Conservation (phyloP, 1,140 invertebrate genomes). For the Drosophila navojoa region DNA sequence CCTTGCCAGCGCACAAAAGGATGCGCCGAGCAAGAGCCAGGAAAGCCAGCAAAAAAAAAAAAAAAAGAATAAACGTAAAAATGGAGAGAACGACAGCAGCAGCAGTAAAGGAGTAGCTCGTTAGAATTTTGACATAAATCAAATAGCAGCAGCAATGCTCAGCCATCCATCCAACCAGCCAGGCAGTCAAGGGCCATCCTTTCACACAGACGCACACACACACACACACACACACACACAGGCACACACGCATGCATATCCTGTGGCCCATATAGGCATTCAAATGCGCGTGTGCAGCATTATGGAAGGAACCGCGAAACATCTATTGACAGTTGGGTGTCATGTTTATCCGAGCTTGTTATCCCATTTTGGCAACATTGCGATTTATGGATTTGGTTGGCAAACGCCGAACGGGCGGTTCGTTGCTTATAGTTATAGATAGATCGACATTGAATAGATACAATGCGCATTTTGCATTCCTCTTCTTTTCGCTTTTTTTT, state of each 20-base stretch:
- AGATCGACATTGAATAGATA: constrained; percentile 52
- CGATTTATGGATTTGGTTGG: constrained; percentile 74
- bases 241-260: constrained; percentile 8
- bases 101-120: constrained; percentile 62
- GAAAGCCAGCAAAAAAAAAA: constrained; percentile 17
- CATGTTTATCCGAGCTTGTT: constrained; percentile 83
- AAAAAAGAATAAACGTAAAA: constrained; percentile 6
- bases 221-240: constrained; percentile 7
- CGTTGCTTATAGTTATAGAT: constrained; percentile 24
- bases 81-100: background rate
- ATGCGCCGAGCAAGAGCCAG: constrained; percentile 25
- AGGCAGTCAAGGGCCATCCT: constrained; percentile 2
- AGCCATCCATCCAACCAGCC: constrained; percentile 47
- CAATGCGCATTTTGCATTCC: constrained; percentile 77
- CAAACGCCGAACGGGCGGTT: constrained; percentile 58
- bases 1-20: constrained; percentile 40
- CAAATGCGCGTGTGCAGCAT: constrained; percentile 71
- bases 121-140: constrained; percentile 84
- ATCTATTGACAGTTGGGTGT: constrained; percentile 84
- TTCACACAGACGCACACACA: constrained; percentile 4
- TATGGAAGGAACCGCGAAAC: constrained; percentile 83
- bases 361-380: constrained; percentile 83
- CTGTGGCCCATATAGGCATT: constrained; percentile 28
- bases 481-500: constrained; percentile 25
- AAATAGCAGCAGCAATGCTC: constrained; percentile 76